Percentiles rank a stretch among this genome's conserved stretches.
Evolutionary conservation across 1,140 invertebrate species (phyloP).

Genomic region (Euwallacea fornicatus): DNA sequence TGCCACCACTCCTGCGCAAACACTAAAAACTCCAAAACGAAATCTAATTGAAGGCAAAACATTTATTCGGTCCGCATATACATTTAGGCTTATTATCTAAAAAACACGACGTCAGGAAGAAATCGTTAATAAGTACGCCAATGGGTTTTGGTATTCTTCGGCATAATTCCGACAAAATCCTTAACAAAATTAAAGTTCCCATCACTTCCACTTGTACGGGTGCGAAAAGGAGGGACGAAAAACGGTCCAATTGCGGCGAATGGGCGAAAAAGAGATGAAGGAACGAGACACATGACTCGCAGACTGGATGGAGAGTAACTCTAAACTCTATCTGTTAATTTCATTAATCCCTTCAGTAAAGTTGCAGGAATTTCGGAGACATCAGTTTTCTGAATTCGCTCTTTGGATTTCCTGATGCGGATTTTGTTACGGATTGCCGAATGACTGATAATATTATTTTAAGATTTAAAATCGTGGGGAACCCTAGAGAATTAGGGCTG

Average conservation of each 20-base stretch:
- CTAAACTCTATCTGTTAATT: slow-evolving; percentile 45
- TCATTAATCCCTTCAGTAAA: slow-evolving; percentile 42
- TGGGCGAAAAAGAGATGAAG: slow-evolving; percentile 13
- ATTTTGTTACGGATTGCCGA: slow-evolving; percentile 33
- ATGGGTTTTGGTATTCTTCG: slow-evolving; percentile 21
- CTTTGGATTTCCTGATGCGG: slow-evolving; percentile 31
- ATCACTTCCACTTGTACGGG: slow-evolving; percentile 21
- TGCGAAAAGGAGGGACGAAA: slow-evolving; percentile 34
- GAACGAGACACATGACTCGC: slow-evolving; percentile 34
- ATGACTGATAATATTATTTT: slow-evolving; percentile 31
- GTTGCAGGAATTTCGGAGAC: slow-evolving; percentile 35
- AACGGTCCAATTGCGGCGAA: slow-evolving; percentile 1
- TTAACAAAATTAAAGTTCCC: slow-evolving; percentile 37
- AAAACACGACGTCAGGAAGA: not conserved
- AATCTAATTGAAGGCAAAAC: too few relatives aligned
- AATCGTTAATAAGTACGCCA: slow-evolving; percentile 4
- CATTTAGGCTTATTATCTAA: too few relatives aligned
- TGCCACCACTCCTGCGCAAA: too few relatives aligned
- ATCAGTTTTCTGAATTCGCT: slow-evolving; percentile 34
- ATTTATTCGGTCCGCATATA: too few relatives aligned
- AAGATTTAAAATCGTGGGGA: not conserved
- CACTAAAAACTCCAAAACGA: too few relatives aligned
- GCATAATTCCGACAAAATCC: slow-evolving; percentile 40
- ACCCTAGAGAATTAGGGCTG: too few relatives aligned
- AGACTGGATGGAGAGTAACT: slow-evolving; percentile 39